phyloP scores from a whole-genome alignment of 2,113 vertebrate genomes.

The Myotis lucifugus region DNA sequence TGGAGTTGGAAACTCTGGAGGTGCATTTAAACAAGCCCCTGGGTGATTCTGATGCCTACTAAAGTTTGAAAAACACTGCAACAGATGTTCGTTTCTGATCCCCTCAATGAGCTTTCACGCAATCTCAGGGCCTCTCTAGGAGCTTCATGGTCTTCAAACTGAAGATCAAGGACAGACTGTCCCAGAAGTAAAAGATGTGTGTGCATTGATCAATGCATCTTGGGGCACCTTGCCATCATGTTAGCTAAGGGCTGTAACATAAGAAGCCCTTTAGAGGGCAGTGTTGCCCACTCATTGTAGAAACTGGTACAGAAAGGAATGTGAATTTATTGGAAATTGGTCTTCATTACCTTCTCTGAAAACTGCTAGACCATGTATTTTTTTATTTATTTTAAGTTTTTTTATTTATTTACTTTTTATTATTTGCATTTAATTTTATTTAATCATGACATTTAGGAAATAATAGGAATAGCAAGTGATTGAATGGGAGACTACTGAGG shows the following conservation, averaged over 20 bases:
- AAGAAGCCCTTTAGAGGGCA: constrained; percentile 34
- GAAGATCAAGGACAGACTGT: neutral
- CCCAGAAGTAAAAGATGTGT: neutral
- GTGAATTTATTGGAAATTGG: constrained; percentile 36
- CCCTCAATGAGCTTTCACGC: neutral
- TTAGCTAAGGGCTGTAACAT: constrained; percentile 32
- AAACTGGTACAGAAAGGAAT: constrained; percentile 66
- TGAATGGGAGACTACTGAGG: neutral
- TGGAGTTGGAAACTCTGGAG: neutral
- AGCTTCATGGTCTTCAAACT: neutral
- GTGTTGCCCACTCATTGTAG: constrained; percentile 49
- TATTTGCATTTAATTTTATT: constrained; percentile 73
- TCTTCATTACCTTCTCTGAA: constrained; percentile 13
- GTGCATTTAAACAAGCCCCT: neutral
- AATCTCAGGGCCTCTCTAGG: neutral
- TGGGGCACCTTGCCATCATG: neutral
- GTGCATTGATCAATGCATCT: neutral
- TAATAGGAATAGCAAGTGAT: constrained; percentile 42
- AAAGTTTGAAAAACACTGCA: neutral
- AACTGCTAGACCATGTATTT: constrained; percentile 1
- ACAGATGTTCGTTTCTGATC: neutral
- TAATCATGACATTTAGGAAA: constrained; percentile 51
- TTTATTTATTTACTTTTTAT: constrained; percentile 69
- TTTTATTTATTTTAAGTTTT: constrained; percentile 69
- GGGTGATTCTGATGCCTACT: neutral